A percentile compares a stretch with the other conserved stretches of the same genome.
Conservation (phyloP, 2,888 invertebrate species). For the Taenaris catops region DNA sequence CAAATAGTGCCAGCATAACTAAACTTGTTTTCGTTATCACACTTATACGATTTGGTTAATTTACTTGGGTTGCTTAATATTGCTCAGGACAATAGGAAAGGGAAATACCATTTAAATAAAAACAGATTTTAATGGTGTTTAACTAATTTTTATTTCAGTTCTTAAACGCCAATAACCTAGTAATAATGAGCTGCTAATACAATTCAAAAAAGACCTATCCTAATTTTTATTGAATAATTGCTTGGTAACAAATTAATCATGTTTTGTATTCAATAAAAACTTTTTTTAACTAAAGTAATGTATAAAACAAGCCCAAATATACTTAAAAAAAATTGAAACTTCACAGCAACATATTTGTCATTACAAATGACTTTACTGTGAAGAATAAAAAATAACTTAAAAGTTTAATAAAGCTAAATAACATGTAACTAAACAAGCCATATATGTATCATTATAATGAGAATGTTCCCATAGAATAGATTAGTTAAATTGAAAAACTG, state of each 20-base stretch:
- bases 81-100: no score
- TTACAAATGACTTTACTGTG: constrained; percentile 46
- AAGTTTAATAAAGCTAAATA: constrained; percentile 70
- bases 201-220: constrained; percentile 74
- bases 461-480: constrained; percentile 21
- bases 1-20: no score
- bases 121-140: constrained; percentile 52
- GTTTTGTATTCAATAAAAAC: constrained; percentile 74
- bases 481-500: constrained; percentile 16
- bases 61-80: no score
- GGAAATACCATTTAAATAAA: no score
- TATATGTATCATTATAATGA: constrained; percentile 45
- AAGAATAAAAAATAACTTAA: constrained; percentile 57
- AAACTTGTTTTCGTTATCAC: no score
- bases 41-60: no score
- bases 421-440: constrained; percentile 55
- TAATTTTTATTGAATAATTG: constrained; percentile 75
- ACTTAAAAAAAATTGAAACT: constrained; percentile 36
- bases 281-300: constrained; percentile 64
- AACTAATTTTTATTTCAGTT: constrained; percentile 79
- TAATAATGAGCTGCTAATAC: constrained; percentile 78
- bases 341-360: constrained; percentile 30
- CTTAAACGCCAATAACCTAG: constrained; percentile 79
- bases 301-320: constrained; percentile 65
- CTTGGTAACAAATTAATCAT: constrained; percentile 77